A percentile compares a stretch with the other conserved stretches of the same genome.
Evolutionary conservation across 2,888 invertebrate species (phyloP).

Genomic region (Lasioglossum marginatum): DNA sequence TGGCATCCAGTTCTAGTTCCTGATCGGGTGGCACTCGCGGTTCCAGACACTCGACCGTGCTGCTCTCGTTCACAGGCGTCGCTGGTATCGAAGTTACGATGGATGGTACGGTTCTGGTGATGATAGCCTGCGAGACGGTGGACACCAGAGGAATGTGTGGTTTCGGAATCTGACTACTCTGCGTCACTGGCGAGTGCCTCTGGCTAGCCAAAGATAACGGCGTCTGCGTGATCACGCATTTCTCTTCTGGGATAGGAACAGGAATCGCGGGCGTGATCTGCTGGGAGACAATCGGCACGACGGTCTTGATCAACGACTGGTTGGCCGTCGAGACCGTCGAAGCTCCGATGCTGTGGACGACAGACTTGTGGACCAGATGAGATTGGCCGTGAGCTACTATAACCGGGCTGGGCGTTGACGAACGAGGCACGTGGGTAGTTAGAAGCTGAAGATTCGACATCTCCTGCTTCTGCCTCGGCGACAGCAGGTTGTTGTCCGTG

Average conservation of each 20-base stretch:
- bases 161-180: slow-evolving; percentile 71
- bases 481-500: slow-evolving; percentile 70
- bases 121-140: slow-evolving; percentile 74
- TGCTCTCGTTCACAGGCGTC: slow-evolving; percentile 37
- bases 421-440: slow-evolving; percentile 88
- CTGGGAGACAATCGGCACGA: slow-evolving; percentile 76
- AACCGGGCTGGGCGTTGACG: slow-evolving; percentile 85
- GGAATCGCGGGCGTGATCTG: slow-evolving; percentile 65
- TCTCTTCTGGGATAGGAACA: slow-evolving; percentile 65
- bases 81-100: slow-evolving; percentile 62
- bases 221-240: slow-evolving; percentile 64
- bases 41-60: slow-evolving; percentile 46
- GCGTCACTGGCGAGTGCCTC: slow-evolving; percentile 69
- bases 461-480: slow-evolving; percentile 79
- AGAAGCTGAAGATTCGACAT: slow-evolving; percentile 87
- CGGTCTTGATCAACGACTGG: slow-evolving; percentile 79
- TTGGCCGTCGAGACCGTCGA: slow-evolving; percentile 69
- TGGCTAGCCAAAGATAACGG: slow-evolving; percentile 47
- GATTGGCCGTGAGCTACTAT: slow-evolving; percentile 83
- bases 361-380: slow-evolving; percentile 76
- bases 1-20: slow-evolving; percentile 62
- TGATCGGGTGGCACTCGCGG: slow-evolving; percentile 47
- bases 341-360: slow-evolving; percentile 72
- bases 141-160: slow-evolving; percentile 74
- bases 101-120: slow-evolving; percentile 71